Base-by-base conservation (phyloP, 2,113 vertebrate genomes). In the Oxygymnocypris stewartii region DNA sequence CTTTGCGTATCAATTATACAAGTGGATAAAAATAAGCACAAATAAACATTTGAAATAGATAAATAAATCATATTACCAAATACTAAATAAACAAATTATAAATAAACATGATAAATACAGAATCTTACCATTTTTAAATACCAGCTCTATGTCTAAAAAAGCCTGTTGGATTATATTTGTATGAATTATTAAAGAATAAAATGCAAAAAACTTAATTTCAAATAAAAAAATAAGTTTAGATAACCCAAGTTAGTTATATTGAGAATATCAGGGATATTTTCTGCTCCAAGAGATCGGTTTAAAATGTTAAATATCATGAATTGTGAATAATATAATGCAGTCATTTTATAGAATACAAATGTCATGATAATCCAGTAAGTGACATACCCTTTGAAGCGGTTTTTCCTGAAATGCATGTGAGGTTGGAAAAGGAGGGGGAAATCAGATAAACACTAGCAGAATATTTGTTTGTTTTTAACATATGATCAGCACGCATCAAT, bases 101-200 rank as follows among this genome's bases (percentile, higher is more conserved):
- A 31, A 69, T 31, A 14, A 69, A 69, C 20, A 59, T 59, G 6
- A 94, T 93, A 94, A 96, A 96, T 97, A 97, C 95, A 95, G 94
- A 85, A 96, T 94, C 95, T 94, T 96, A 96, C 94, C 96, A 96
- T 96, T 96, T 31, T 93, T 94, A 95, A 96, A 95, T 93, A 94
- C 88, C 89, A 89, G 90, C 90, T 85, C 90, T 91, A 90, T 88
- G 90, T 91, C 85, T 90, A 93, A 92, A 91, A 31, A 93, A 12
- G 92, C 91, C 91, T 92, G 92, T 93, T 79, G 81, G 88, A 87
- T 92, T 94, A 95, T 89, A 96, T 82, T 20, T 71, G 16, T 18
- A 37, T 18, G 14, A 37, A 71, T 71, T 6, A 71, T 69, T 2
- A 69, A 69, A 11, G 16, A 16, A 69, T 13, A 9, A 57, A 42